These are phyloP conservation scores for Sigmodon hispidus DNA, from an alignment of 2,113 vertebrate genomes.

Conservation along the genomic window DNA sequence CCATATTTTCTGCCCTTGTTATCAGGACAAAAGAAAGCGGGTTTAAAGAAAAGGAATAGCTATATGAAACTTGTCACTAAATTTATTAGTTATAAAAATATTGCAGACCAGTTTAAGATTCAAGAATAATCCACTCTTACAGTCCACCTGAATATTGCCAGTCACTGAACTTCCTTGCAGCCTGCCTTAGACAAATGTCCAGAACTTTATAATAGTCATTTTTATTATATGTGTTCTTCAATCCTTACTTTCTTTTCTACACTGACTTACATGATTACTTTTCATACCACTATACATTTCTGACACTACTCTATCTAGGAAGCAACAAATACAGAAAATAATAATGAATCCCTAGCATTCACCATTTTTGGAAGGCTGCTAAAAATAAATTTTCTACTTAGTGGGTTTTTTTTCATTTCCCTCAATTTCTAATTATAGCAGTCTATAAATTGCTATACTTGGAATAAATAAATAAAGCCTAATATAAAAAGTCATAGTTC, in stretches of 20 bases:
- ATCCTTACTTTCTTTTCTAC: neutral
- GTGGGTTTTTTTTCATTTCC: neutral
- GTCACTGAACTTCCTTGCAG: neutral
- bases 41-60: neutral
- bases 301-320: neutral
- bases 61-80: neutral
- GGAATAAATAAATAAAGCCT: conserved; percentile 7
- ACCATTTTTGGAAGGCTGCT: neutral
- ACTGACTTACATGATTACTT: neutral
- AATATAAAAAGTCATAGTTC: conserved; percentile 11
- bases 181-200: neutral
- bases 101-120: neutral
- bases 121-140: neutral
- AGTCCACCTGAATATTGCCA: neutral
- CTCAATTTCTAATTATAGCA: neutral
- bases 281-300: neutral
- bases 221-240: neutral
- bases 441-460: neutral
- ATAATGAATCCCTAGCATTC: neutral
- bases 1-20: neutral
- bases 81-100: neutral
- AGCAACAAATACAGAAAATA: conserved; percentile 11
- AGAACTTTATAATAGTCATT: neutral
- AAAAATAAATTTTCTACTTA: neutral
- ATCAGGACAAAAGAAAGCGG: neutral